A percentile compares a stretch with the other conserved stretches of the same genome.
These are phyloP conservation scores for Napeogenes inachia DNA, from an alignment of 2,888 invertebrate species.

Conservation along the genomic window DNA sequence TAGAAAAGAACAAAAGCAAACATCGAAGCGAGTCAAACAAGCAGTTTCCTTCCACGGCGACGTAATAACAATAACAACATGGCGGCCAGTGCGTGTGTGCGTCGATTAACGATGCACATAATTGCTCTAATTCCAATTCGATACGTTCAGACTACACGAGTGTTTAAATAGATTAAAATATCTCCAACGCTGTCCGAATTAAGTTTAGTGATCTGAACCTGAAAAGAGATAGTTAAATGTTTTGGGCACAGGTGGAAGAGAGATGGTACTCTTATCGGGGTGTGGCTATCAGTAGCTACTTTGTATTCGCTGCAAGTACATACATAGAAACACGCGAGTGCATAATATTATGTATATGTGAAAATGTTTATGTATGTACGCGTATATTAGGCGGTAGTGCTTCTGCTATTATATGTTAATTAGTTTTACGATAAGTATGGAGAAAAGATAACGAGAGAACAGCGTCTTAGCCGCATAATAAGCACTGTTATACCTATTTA, in stretches of 20 bases:
- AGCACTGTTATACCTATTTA: not conserved
- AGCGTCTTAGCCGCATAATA: not conserved
- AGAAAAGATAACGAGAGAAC: constrained; percentile 24
- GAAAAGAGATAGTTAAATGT: constrained; percentile 38
- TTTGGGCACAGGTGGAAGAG: constrained; percentile 46
- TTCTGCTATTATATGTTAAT: constrained; percentile 63
- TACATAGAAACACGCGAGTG: constrained; percentile 57
- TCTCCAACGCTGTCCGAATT: constrained; percentile 24
- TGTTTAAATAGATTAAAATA: constrained; percentile 11
- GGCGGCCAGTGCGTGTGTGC: constrained; percentile 50
- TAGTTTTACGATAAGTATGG: constrained; percentile 51
- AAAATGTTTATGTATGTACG: constrained; percentile 30
- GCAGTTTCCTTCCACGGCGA: constrained; percentile 60
- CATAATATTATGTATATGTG: constrained; percentile 35
- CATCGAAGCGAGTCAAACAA: constrained; percentile 55
- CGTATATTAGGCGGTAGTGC: constrained; percentile 44
- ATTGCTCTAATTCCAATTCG: constrained; percentile 44
- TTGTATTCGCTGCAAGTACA: constrained; percentile 55
- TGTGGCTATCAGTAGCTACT: constrained; percentile 66
- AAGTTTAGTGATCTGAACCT: constrained; percentile 44
- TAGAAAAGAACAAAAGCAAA: constrained; percentile 68
- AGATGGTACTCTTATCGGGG: constrained; percentile 57
- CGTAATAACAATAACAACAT: constrained; percentile 65
- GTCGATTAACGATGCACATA: constrained; percentile 49
- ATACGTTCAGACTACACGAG: not conserved